These are phyloP conservation scores for Arothron firmamentum DNA, from an alignment of 2,113 vertebrate species.

Conservation along the genomic window DNA sequence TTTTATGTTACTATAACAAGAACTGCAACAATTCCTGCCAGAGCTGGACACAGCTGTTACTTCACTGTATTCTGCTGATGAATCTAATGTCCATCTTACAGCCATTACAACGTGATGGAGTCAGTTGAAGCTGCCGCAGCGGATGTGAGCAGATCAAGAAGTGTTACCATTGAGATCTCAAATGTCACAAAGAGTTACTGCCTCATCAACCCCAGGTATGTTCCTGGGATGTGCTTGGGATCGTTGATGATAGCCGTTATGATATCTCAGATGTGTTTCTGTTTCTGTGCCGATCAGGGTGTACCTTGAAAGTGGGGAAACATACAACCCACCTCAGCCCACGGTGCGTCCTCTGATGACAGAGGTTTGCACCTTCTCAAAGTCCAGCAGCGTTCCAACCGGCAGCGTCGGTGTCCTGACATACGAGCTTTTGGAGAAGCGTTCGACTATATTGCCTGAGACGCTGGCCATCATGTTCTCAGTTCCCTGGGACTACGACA, in stretches of 20 bases:
- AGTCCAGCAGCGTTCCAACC: slow-evolving; percentile 38
- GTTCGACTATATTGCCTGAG: slow-evolving; percentile 50
- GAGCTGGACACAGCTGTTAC: slow-evolving; percentile 1
- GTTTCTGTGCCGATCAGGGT: slow-evolving; percentile 41
- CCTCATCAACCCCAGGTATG: slow-evolving; percentile 70
- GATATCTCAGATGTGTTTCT: background rate
- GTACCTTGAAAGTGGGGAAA: slow-evolving; percentile 64
- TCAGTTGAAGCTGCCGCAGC: slow-evolving; percentile 67
- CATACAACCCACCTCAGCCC: slow-evolving; percentile 70
- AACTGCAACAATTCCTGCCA: slow-evolving; percentile 1
- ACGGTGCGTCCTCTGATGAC: slow-evolving; percentile 64
- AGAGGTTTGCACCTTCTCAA: slow-evolving; percentile 70
- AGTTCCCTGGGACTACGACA: slow-evolving; percentile 72
- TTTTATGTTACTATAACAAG: background rate
- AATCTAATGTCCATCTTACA: slow-evolving; percentile 14
- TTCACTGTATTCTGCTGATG: too few relatives aligned
- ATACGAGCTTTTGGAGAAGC: slow-evolving; percentile 68
- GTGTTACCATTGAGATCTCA: slow-evolving; percentile 64
- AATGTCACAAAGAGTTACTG: slow-evolving; percentile 67
- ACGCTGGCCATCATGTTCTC: slow-evolving; percentile 71
- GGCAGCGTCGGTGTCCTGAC: slow-evolving; percentile 72
- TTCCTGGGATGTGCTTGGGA: fast-evolving
- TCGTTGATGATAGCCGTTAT: background rate
- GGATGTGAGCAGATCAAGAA: slow-evolving; percentile 58
- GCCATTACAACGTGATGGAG: slow-evolving; percentile 58